Base-by-base conservation (phyloP, 2,797 vertebrate species). In the Fringilla coelebs region DNA sequence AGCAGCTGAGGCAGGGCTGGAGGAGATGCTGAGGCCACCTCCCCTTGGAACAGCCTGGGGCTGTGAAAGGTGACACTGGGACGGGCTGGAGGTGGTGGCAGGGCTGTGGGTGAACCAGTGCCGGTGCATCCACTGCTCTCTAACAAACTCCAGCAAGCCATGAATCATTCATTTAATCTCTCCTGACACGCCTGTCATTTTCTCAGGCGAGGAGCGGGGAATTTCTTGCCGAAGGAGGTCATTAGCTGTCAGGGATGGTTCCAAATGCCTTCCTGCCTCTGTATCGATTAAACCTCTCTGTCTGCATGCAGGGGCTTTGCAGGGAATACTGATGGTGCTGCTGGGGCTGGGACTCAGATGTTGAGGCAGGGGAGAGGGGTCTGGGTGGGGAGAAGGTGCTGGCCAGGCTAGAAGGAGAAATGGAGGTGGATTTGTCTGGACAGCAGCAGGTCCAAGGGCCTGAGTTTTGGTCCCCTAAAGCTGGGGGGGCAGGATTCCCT, bases 151-250 rank as follows among this genome's bases (percentile, higher is more conserved):
- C 94, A 96, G 92, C 95, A 96, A 91, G 40, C 96, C 95, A 97
- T 97, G 97, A 97, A 97, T 98, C 97, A 97, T 97, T 97, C 96
- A 98, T 97, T 97, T 97, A 97, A 97, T 97, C 97, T 97, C 95
- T 96, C 81, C 89, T 96, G 97, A 97, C 97, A 96, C 12, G 89
- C 88, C 96, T 98, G 97, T 98, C 97, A 97, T 98, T 97, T 97
- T 97, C 96, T 94, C 81, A 9, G 45, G 94, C 79, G 88, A 97
- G 94, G 89, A 97, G 94, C 80, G 13, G 95, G 93, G 96, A 96
- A 96, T 97, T 95, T 97, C 94, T 96, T 96, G 93, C 96, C 19
- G 90, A 96, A 97, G 97, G 97, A 97, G 97, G 97, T 97, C 97
- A 97, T 97, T 97, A 97, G 96, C 96, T 97, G 97, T 97, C 97